Evolutionary conservation across 2,113 vertebrate species (phyloP).

Genomic region (Gymnobelideus leadbeateri): DNA sequence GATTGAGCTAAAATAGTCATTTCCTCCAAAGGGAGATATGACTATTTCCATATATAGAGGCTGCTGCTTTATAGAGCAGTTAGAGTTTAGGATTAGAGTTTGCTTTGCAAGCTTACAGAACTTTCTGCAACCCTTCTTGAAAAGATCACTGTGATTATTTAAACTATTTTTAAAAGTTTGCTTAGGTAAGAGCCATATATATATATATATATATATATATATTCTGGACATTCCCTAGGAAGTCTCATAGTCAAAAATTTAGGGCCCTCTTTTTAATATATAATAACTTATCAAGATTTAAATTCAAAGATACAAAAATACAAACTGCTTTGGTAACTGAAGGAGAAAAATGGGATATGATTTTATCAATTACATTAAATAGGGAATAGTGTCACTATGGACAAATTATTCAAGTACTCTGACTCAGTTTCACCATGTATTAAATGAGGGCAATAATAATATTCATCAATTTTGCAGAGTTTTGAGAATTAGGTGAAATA

Average conservation of each 20-base stretch:
- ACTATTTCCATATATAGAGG: background rate
- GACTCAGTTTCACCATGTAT: background rate
- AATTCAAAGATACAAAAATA: background rate
- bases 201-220: too few species aligned
- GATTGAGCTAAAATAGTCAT: conserved; percentile 1
- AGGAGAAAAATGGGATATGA: background rate
- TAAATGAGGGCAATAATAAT: background rate
- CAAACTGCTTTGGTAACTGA: background rate
- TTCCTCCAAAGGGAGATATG: background rate
- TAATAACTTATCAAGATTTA: background rate
- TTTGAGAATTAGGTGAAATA: background rate
- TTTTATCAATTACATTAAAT: background rate
- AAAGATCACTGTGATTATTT: background rate
- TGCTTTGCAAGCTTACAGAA: background rate
- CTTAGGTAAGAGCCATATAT: background rate
- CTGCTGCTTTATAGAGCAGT: background rate
- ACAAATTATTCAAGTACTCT: background rate
- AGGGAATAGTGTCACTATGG: background rate
- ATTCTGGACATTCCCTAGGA: background rate
- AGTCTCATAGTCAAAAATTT: background rate
- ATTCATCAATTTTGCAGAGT: background rate
- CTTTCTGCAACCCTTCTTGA: background rate
- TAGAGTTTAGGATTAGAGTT: background rate
- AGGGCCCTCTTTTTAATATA: background rate
- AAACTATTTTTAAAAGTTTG: background rate